Evolutionary conservation across 2,888 invertebrate species (phyloP).

Genomic region (Andrena hattorfiana): DNA sequence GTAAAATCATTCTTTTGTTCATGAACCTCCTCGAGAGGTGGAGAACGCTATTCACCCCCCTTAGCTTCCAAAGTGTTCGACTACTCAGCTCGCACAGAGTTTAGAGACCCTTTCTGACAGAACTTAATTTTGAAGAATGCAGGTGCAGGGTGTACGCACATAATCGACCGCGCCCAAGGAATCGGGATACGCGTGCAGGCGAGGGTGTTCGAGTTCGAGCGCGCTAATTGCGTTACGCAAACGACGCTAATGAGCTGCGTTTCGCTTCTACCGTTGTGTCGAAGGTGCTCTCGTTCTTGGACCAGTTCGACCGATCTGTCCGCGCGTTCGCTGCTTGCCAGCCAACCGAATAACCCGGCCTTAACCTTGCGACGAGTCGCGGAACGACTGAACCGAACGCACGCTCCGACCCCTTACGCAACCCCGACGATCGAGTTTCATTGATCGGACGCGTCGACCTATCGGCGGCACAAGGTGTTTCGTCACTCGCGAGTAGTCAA

Average conservation of each 20-base stretch:
- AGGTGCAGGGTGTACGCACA: constrained; percentile 63
- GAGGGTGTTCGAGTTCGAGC: constrained; percentile 43
- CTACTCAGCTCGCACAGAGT: too few species aligned
- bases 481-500: neutral
- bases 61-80: too few species aligned
- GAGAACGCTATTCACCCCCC: too few species aligned
- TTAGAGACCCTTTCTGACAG: too few species aligned
- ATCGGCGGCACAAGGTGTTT: neutral
- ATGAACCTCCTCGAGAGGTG: too few species aligned
- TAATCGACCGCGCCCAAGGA: constrained; percentile 68
- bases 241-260: constrained; percentile 43
- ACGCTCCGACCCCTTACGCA: constrained; percentile 8
- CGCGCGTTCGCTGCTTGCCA: constrained; percentile 55
- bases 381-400: constrained; percentile 22
- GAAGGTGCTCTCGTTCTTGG: constrained; percentile 49
- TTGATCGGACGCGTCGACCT: neutral
- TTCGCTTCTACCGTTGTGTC: constrained; percentile 14
- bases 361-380: constrained; percentile 62
- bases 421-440: constrained; percentile 3
- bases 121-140: constrained; percentile 62
- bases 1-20: too few species aligned
- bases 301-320: constrained; percentile 47
- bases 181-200: neutral
- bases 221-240: constrained; percentile 59
- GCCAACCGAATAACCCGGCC: constrained; percentile 60